Evolutionary conservation across 1,140 invertebrate species (phyloP).

Genomic region (Meloidogyne exigua): DNA sequence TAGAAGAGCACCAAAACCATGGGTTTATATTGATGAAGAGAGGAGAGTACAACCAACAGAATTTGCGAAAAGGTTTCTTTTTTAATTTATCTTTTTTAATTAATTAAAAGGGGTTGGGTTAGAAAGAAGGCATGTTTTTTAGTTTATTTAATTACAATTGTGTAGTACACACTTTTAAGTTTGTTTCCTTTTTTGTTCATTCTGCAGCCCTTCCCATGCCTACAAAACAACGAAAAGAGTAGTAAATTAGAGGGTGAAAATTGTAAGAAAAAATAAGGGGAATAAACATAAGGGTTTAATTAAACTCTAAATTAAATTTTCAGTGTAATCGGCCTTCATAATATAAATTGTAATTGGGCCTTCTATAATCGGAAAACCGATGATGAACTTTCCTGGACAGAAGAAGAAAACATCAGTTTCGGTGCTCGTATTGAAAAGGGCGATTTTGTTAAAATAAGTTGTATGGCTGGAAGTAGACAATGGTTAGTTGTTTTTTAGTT

Average conservation of each 20-base stretch:
- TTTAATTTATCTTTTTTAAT: no score
- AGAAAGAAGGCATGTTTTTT: no score
- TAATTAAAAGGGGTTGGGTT: no score
- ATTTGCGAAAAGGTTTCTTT: slow-evolving; percentile 41
- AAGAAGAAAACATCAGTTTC: slow-evolving; percentile 17
- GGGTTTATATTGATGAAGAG: slow-evolving; percentile 40
- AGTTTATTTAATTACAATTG: no score
- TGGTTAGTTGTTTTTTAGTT: slow-evolving; percentile 1
- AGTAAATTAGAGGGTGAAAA: no score
- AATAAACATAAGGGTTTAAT: no score
- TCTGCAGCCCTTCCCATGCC: no score
- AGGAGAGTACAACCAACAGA: slow-evolving; percentile 36
- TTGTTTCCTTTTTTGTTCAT: no score
- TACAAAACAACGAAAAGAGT: no score
- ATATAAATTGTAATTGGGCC: slow-evolving; percentile 30
- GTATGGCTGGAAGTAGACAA: neutral
- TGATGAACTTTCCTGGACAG: slow-evolving; percentile 33
- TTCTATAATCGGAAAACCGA: slow-evolving; percentile 38
- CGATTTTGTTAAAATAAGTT: slow-evolving; percentile 28
- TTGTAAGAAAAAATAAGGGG: no score
- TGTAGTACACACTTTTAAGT: no score
- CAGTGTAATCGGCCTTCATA: slow-evolving; percentile 8
- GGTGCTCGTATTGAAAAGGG: slow-evolving; percentile 27
- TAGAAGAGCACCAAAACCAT: slow-evolving; percentile 14
- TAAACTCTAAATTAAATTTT: neutral